Conservation (phyloP, 2,113 vertebrate genomes). For the Cettia cetti region DNA sequence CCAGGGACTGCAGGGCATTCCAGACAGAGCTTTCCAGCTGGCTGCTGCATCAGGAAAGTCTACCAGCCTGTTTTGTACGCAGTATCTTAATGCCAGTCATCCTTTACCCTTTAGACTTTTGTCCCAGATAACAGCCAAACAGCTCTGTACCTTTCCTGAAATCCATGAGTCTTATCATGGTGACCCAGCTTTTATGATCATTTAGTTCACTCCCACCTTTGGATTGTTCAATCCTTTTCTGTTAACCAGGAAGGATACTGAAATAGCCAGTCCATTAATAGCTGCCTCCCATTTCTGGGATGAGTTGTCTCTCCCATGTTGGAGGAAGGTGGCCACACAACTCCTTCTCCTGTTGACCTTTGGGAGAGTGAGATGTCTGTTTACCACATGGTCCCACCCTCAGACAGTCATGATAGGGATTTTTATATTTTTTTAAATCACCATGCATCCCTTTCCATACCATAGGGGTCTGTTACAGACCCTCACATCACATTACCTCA, state of each 20-base stretch:
- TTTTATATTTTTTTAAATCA: not conserved
- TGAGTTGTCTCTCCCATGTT: not conserved
- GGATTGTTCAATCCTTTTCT: not conserved
- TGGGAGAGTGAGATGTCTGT: not conserved
- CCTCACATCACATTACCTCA: not conserved
- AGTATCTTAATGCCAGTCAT: not conserved
- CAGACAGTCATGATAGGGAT: not conserved
- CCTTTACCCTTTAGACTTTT: constrained; percentile 25
- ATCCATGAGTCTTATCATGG: not conserved
- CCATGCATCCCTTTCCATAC: not conserved
- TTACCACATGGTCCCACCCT: not conserved
- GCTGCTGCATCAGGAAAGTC: not conserved
- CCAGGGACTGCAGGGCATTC: not conserved
- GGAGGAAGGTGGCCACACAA: not conserved
- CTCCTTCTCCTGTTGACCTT: not conserved
- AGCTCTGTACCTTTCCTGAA: not conserved
- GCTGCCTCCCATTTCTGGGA: not conserved
- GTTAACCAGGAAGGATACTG: not conserved
- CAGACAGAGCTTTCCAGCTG: not conserved
- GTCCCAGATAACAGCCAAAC: not conserved
- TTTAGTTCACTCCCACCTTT: not conserved
- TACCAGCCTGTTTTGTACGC: not conserved
- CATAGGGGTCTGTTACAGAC: not conserved
- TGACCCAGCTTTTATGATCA: not conserved
- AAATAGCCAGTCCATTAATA: not conserved